Conservation (phyloP, 2,888 invertebrate species). For the Calameuta idolon region DNA sequence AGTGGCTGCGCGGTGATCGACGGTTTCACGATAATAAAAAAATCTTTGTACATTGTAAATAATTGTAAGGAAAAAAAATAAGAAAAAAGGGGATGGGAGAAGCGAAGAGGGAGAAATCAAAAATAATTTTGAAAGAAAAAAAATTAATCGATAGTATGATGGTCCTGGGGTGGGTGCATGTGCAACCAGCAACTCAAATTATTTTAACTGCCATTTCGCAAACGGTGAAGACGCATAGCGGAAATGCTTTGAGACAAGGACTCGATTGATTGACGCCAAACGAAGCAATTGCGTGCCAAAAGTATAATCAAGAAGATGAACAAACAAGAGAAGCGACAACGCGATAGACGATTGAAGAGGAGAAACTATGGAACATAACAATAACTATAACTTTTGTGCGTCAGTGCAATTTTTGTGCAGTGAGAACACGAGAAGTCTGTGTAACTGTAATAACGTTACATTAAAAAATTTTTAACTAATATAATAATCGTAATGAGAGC, state of each 20-base stretch:
- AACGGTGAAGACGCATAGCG: background rate
- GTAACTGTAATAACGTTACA: conserved; percentile 14
- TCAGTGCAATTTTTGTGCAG: conserved; percentile 31
- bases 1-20: background rate
- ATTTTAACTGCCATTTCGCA: conserved; percentile 31
- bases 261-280: conserved; percentile 1
- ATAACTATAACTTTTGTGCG: conserved; percentile 9
- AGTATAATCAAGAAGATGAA: background rate
- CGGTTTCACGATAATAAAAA: conserved; percentile 18
- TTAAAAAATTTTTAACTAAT: conserved; percentile 28
- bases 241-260: conserved; percentile 2
- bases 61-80: conserved; percentile 45
- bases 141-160: conserved; percentile 33
- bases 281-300: conserved; percentile 10
- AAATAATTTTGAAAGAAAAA: conserved; percentile 36
- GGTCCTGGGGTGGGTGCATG: conserved; percentile 64
- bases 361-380: conserved; percentile 9
- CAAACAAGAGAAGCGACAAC: background rate
- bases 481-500: conserved; percentile 27
- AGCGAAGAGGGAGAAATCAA: conserved; percentile 30
- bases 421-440: conserved; percentile 19
- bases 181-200: conserved; percentile 47
- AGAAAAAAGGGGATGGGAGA: conserved; percentile 3
- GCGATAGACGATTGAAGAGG: background rate
- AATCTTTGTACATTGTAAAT: conserved; percentile 59